Percentiles rank a stretch among this genome's conserved stretches.
Evolutionary conservation across 2,113 vertebrate genomes (phyloP).

Genomic region (Eidolon helvum): DNA sequence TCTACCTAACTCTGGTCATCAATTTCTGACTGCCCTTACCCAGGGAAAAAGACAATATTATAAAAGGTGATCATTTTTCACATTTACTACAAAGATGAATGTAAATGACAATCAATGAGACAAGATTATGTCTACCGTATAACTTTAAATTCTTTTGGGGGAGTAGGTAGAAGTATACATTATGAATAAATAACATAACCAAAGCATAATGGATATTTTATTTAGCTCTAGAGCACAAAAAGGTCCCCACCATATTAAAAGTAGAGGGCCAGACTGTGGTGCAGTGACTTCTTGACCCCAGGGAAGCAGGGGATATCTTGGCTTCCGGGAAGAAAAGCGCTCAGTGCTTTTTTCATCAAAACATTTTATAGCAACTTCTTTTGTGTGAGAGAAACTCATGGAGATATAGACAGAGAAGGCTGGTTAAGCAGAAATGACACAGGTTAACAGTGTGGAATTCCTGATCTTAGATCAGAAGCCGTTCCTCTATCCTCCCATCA

Average conservation of each 20-base stretch:
- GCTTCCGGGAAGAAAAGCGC: not conserved
- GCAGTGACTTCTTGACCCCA: not conserved
- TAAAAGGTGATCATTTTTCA: not conserved
- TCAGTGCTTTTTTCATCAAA: not conserved
- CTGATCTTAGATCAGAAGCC: not conserved
- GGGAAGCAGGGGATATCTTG: not conserved
- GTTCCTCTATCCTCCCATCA: too few relatives aligned
- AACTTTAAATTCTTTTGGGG: not conserved
- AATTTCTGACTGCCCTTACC: slow-evolving; percentile 15
- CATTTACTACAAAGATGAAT: not conserved
- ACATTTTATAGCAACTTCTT: not conserved
- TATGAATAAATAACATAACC: not conserved
- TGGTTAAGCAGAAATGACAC: not conserved
- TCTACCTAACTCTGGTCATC: not conserved
- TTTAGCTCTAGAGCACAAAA: not conserved
- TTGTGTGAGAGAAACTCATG: not conserved
- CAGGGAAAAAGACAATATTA: not conserved
- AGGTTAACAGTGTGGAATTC: not conserved
- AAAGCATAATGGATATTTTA: not conserved
- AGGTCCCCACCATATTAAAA: not conserved
- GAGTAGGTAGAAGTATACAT: not conserved
- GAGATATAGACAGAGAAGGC: not conserved
- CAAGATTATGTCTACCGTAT: not conserved
- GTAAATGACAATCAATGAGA: not conserved
- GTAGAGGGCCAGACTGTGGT: not conserved